Base-by-base conservation (phyloP, 1,140 invertebrate species). In the Tenebrio molitor region DNA sequence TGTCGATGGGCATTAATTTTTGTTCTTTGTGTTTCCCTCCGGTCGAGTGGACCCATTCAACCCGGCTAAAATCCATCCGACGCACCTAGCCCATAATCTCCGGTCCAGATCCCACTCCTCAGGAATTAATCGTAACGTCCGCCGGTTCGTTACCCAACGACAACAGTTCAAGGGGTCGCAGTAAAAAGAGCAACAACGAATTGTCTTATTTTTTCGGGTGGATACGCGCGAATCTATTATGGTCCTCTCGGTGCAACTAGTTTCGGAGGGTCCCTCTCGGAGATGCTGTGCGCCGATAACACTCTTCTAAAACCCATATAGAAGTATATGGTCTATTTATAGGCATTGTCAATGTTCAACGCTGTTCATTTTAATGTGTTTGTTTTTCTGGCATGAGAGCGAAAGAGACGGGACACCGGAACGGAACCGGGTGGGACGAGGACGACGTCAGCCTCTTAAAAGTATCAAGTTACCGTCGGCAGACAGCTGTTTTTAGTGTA, bases 301-400 rank as follows among this genome's bases (percentile, higher is more conserved):
- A 66, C 74, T 77, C 76, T 71, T 77, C 76, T 76, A 77, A 77
- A 77, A 75, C 71, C 78, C 78, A 79, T 79, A 81, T 75, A 81
- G 78, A 78, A 80, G 77, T 79, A 78, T 78, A 81, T 79, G 76
- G 77, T 81, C 80, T 81, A 81, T 81, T 81, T 81, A 81, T 81
- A 81, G 80, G 78, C 80, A 80, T 81, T 81, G 80, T 80, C 80
- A 81, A 79, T 79, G 78, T 79, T 77, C 79, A 78, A 75, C 72
- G 77, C 76, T 81, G 80, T 80, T 80, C 80, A 81, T 81, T 81
- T 81, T 81, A 81, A 81, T 80, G 79, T 81, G 78, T 81, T 81
- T 81, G 79, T 81, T 80, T 80, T 80, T 80, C 79, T 80, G 78
- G 62, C 72, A 67, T 78, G 74, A 75, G 77, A 77, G 75, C 23